phyloP scores from a whole-genome alignment of 2,888 invertebrate genomes.

The Papilio elwesi region DNA sequence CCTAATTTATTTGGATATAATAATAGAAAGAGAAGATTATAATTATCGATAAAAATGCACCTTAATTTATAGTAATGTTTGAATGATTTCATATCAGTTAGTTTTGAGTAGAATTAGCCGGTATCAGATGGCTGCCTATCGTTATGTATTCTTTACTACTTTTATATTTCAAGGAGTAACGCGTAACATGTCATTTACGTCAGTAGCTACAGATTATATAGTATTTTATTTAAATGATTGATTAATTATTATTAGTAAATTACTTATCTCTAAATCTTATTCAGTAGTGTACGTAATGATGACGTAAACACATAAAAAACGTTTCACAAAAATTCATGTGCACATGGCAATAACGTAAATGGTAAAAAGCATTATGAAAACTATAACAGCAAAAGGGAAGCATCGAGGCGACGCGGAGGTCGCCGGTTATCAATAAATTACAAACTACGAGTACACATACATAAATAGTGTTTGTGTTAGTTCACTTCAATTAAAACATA shows the following conservation, averaged over 20 bases:
- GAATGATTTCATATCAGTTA: conserved; percentile 59
- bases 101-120: conserved; percentile 43
- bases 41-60: conserved; percentile 79
- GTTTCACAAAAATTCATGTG: conserved; percentile 56
- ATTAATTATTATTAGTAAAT: conserved; percentile 70
- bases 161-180: conserved; percentile 53
- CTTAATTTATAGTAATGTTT: conserved; percentile 66
- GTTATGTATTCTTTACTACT: conserved; percentile 40
- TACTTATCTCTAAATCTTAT: conserved; percentile 70
- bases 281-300: conserved; percentile 75
- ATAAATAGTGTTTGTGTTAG: conserved; percentile 69
- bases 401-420: conserved; percentile 65
- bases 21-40: conserved; percentile 78
- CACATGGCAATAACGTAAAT: conserved; percentile 71
- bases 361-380: conserved; percentile 72
- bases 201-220: conserved; percentile 78
- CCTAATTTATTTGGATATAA: conserved; percentile 70
- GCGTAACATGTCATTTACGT: conserved; percentile 61
- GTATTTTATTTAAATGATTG: conserved; percentile 71
- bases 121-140: conserved; percentile 14
- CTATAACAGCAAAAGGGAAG: conserved; percentile 78
- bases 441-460: conserved; percentile 65
- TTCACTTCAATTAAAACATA: conserved; percentile 66
- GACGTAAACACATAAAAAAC: conserved; percentile 71
- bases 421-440: conserved; percentile 60